These are phyloP conservation scores for Bombus superbus DNA, from an alignment of 1,140 invertebrate species.

Conservation along the genomic window DNA sequence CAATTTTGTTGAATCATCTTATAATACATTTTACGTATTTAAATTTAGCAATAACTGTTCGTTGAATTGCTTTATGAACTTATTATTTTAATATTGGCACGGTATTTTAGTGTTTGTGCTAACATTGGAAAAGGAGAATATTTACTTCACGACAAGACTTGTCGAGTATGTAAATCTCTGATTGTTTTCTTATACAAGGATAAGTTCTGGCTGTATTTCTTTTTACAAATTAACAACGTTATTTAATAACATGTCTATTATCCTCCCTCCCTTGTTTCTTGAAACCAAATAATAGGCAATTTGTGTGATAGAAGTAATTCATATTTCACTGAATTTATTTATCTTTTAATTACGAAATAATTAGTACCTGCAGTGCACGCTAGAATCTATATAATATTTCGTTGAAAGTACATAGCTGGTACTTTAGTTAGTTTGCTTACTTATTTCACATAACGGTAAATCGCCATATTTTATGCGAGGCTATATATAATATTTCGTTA, in stretches of 20 bases:
- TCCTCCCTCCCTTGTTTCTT: too few species aligned
- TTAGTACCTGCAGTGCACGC: too few species aligned
- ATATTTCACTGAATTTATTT: too few species aligned
- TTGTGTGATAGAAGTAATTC: too few species aligned
- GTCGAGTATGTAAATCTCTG: neutral
- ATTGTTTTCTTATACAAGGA: neutral
- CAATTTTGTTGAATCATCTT: neutral
- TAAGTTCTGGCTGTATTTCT: neutral
- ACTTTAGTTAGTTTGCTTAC: too few species aligned
- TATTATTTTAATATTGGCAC: neutral
- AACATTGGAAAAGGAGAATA: neutral
- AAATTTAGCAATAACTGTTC: slow-evolving; percentile 1
- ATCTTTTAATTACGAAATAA: too few species aligned
- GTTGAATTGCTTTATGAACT: neutral
- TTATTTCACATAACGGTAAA: too few species aligned
- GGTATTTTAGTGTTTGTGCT: neutral
- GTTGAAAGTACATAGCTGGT: too few species aligned
- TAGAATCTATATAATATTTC: too few species aligned
- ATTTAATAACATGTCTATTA: neutral
- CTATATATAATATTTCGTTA: too few species aligned
- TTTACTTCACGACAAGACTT: neutral
- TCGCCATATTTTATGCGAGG: too few species aligned
- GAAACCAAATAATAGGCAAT: too few species aligned
- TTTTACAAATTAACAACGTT: neutral
- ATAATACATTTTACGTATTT: neutral